Percentiles rank a stretch among this genome's conserved stretches.
Evolutionary conservation across 2,113 vertebrate genomes (phyloP).

Genomic region (Spermophilus dauricus): DNA sequence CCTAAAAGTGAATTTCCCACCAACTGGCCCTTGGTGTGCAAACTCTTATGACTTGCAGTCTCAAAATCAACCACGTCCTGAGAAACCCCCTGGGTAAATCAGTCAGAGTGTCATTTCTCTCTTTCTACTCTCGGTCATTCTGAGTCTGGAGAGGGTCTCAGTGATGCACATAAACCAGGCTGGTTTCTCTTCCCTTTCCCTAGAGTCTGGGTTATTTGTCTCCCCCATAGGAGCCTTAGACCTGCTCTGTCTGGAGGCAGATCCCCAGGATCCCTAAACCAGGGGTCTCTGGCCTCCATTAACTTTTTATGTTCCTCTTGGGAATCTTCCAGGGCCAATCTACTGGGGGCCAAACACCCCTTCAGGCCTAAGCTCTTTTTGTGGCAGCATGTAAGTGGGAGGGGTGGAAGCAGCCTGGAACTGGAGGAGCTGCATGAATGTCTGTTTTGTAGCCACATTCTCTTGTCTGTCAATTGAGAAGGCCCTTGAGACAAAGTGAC

Average conservation of each 20-base stretch:
- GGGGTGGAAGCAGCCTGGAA: not conserved
- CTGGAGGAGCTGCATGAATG: not conserved
- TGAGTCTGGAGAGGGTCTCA: not conserved
- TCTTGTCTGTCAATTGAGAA: constrained; percentile 20
- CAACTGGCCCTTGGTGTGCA: constrained; percentile 2
- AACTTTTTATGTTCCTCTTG: not conserved
- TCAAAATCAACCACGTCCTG: constrained; percentile 29
- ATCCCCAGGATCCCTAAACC: not conserved
- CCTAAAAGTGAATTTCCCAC: constrained; percentile 66
- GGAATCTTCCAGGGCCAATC: not conserved
- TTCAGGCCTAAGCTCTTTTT: not conserved
- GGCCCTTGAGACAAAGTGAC: constrained; percentile 27
- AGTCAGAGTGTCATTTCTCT: constrained; percentile 37
- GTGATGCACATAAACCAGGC: not conserved
- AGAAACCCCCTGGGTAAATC: constrained; percentile 32
- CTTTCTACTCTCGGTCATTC: not conserved
- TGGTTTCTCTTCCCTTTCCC: not conserved
- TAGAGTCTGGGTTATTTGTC: not conserved
- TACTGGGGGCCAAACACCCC: not conserved
- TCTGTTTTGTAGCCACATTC: not conserved
- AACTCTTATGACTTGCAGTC: constrained; percentile 50
- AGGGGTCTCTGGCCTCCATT: not conserved
- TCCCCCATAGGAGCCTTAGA: not conserved
- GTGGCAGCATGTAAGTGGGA: not conserved
- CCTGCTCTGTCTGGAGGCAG: not conserved